phyloP scores from a whole-genome alignment of 2,797 vertebrate genomes.

The Danio jaintianensis region DNA sequence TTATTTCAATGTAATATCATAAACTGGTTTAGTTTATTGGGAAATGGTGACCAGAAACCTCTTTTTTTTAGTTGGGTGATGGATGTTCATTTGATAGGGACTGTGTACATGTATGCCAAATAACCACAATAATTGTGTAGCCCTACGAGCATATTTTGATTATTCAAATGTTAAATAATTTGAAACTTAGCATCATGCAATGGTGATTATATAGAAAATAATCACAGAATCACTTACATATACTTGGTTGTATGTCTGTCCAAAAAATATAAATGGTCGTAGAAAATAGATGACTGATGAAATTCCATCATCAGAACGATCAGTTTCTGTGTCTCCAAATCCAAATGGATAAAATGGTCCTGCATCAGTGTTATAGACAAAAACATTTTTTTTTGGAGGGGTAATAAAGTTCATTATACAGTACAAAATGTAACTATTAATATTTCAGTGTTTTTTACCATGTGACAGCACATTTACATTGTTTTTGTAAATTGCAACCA shows the following conservation, averaged over 20 bases:
- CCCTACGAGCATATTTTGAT: slow-evolving; percentile 18
- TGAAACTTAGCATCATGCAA: not conserved
- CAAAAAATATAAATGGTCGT: slow-evolving; percentile 64
- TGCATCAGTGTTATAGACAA: slow-evolving; percentile 14
- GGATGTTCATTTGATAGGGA: no score
- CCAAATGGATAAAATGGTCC: slow-evolving; percentile 64
- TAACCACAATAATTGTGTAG: no score
- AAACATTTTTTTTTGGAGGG: not conserved
- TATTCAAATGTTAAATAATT: not conserved
- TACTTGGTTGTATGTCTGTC: slow-evolving; percentile 41
- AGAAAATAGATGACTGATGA: slow-evolving; percentile 56
- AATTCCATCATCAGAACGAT: slow-evolving; percentile 57
- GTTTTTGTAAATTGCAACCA: not conserved
- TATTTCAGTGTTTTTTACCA: not conserved
- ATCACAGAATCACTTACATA: slow-evolving; percentile 60
- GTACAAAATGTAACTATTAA: not conserved
- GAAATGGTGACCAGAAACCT: no score
- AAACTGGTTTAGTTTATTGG: no score
- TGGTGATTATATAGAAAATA: not conserved
- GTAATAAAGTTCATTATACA: not conserved
- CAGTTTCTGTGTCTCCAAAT: slow-evolving; percentile 28
- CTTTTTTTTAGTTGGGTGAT: no score
- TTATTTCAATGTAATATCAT: no score
- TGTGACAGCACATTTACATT: not conserved
- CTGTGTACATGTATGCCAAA: no score